Base-by-base conservation (phyloP, 2,797 vertebrate genomes). In the Moxostoma hubbsi region DNA sequence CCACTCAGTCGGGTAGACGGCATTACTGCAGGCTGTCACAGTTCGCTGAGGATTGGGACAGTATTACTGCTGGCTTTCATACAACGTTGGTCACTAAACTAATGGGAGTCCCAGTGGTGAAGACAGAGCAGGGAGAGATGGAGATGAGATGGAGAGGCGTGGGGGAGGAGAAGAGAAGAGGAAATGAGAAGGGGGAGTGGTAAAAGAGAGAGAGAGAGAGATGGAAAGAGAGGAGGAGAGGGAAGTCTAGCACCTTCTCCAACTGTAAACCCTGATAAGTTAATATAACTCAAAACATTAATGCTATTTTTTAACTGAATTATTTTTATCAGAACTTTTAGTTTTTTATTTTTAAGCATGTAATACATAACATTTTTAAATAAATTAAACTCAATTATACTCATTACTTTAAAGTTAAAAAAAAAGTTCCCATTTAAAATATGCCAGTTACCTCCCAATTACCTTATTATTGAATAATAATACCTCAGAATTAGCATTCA, bases 1-100 rank as follows among this genome's bases (percentile, higher is more conserved):
- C 75, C 92, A 93, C 94, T 94, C 93, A 94, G 93, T 93, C 92
- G 91, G 93, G 93, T 93, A 94, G 90, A 92, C 89, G 90, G 92
- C 90, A 93, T 94, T 93, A 93, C 93, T 88, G 87, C 93, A 90
- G 92, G 90, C 82, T 91, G 94, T 95, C 92, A 94, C 94, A 94
- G 94, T 93, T 94, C 93, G 92, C 94, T 94, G 93, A 79, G 94
- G 72, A 82, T 81, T 80, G 83, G 80, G 75, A 82, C 79, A 81
- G 81, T 77, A 82, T 85, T 83, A 85, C 85, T 80, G 82, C 81
- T 78, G 81, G 83, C 85, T 85, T 86, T 86, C 83, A 86, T 86
- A 84, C 85, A 86, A 82, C 80, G 80, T 81, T 86, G 85, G 81
- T 93, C 94, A 95, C 94, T 94, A 94, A 94, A 94, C 95, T 96